Percentiles rank a stretch among this genome's conserved stretches.
phyloP scores from a whole-genome alignment of 1,140 invertebrate genomes.

The Piezodorus guildinii region DNA sequence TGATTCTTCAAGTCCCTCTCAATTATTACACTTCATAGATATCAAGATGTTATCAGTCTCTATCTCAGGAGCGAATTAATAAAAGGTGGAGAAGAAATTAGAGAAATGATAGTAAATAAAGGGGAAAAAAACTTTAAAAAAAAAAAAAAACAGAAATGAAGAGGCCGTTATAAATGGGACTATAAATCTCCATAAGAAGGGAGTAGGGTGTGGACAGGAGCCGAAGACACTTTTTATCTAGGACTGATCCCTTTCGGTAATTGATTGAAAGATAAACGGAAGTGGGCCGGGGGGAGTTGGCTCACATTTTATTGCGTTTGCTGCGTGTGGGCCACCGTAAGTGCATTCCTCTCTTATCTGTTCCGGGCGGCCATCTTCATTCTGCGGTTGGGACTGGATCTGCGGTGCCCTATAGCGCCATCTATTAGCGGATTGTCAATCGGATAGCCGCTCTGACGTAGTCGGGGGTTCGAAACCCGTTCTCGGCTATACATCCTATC shows the following conservation, averaged over 20 bases:
- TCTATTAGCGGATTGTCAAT: too few species aligned
- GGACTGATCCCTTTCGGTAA: background rate
- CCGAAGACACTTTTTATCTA: background rate
- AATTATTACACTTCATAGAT: too few species aligned
- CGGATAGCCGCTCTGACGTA: too few species aligned
- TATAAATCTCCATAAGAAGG: background rate
- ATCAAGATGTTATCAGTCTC: too few species aligned
- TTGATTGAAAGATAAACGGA: conserved; percentile 5
- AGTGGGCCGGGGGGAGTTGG: background rate
- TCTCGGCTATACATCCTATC: too few species aligned
- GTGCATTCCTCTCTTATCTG: conserved; percentile 1
- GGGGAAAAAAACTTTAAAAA: too few species aligned
- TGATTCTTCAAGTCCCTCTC: too few species aligned
- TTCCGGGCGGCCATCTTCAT: too few species aligned
- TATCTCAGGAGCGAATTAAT: background rate
- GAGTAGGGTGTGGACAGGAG: conserved; percentile 3
- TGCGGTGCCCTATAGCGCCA: background rate
- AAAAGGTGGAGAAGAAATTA: background rate
- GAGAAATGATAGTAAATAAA: conserved; percentile 1
- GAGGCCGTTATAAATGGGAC: background rate
- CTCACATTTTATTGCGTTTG: conserved; percentile 4
- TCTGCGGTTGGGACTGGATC: background rate
- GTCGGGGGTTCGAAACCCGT: too few species aligned
- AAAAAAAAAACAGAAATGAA: background rate
- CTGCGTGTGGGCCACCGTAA: conserved; percentile 4